phyloP scores from a whole-genome alignment of 2,888 invertebrate genomes.

The Ferrisia virgata region DNA sequence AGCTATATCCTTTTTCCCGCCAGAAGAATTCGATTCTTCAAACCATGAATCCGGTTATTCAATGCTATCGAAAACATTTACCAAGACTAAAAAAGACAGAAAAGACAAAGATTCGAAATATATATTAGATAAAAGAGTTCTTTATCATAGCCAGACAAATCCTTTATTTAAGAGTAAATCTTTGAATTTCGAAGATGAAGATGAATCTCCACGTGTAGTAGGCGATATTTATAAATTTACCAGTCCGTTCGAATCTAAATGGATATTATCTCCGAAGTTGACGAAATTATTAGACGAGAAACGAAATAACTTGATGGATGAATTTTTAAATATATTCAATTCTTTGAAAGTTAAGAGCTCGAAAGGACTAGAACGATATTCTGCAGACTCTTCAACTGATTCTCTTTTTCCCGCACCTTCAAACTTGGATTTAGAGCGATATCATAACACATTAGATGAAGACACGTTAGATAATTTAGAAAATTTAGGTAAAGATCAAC shows the following conservation, averaged over 20 bases:
- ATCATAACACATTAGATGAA: neutral
- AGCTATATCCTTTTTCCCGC: neutral
- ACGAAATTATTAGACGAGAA: neutral
- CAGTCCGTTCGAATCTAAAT: conserved; percentile 38
- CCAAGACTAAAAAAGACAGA: neutral
- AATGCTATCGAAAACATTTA: conserved; percentile 17
- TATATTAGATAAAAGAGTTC: conserved; percentile 12
- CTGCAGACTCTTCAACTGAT: neutral
- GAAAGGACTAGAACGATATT: neutral
- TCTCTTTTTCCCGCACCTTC: neutral
- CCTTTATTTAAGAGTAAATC: conserved; percentile 36
- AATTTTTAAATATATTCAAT: neutral
- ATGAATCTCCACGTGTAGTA: neutral
- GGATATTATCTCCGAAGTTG: conserved; percentile 30
- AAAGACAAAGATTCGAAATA: neutral
- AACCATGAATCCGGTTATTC: conserved; percentile 29
- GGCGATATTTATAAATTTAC: conserved; percentile 37
- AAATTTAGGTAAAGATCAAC: neutral
- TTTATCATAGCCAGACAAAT: conserved; percentile 35
- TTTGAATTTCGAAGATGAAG: conserved; percentile 2
- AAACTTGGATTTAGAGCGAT: neutral
- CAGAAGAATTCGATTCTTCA: neutral
- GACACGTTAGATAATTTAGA: neutral
- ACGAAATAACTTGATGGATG: neutral
- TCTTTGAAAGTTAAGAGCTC: neutral